Evolutionary conservation across 2,888 invertebrate genomes (phyloP).

Genomic region (Trichacis sp.): DNA sequence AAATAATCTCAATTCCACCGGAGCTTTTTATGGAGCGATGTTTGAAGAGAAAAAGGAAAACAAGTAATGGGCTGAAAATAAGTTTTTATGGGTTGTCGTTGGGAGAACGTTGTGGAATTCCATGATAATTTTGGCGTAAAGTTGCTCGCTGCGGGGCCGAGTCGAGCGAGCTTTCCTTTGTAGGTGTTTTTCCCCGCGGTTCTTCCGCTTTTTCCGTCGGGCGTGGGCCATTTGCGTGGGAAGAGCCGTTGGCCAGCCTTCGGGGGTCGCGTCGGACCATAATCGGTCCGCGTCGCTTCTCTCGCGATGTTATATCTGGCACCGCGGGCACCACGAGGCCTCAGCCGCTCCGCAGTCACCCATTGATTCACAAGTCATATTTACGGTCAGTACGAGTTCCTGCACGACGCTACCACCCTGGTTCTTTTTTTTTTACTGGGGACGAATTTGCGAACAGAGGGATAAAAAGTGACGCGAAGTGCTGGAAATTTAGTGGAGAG

Average conservation of each 20-base stretch:
- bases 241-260: slow-evolving; percentile 63
- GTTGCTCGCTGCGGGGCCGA: too few species aligned
- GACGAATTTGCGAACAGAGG: too few species aligned
- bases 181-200: not conserved
- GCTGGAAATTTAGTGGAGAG: too few species aligned
- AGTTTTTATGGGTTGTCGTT: too few species aligned
- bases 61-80: too few species aligned
- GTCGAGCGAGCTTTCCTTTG: not conserved
- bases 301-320: slow-evolving; percentile 65
- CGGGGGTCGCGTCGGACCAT: slow-evolving; percentile 64
- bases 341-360: slow-evolving; percentile 64
- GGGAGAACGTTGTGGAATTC: not conserved
- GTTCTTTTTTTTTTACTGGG: too few species aligned
- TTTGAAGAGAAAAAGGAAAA: too few species aligned
- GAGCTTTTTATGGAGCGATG: too few species aligned
- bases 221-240: slow-evolving; percentile 59
- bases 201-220: slow-evolving; percentile 28
- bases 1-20: too few species aligned
- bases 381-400: slow-evolving; percentile 57
- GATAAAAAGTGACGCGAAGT: too few species aligned
- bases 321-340: slow-evolving; percentile 57
- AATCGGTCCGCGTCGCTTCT: slow-evolving; percentile 60
- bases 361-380: slow-evolving; percentile 60
- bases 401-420: not conserved
- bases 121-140: not conserved